phyloP scores from a whole-genome alignment of 2,797 vertebrate species.

The Thripadectes ignobilis region DNA sequence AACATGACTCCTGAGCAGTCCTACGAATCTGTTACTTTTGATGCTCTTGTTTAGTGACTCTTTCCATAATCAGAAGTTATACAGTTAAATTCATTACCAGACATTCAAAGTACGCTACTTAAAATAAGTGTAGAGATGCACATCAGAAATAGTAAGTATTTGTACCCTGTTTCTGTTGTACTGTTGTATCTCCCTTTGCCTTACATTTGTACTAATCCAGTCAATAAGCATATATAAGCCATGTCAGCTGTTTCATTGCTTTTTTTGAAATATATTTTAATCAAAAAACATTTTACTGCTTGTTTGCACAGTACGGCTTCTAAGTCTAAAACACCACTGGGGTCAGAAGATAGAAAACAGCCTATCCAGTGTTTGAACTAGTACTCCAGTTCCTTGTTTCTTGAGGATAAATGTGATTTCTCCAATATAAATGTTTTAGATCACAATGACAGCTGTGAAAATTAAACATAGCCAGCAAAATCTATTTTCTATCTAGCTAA shows the following conservation, averaged over 20 bases:
- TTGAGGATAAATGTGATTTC: slow-evolving; percentile 36
- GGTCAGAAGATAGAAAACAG: neutral
- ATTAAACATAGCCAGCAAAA: slow-evolving; percentile 56
- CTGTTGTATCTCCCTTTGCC: neutral
- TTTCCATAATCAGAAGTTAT: neutral
- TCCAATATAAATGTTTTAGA: slow-evolving; percentile 59
- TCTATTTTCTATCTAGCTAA: slow-evolving; percentile 52
- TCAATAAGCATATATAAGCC: neutral
- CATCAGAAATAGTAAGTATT: neutral
- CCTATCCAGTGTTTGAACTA: neutral
- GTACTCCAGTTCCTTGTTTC: neutral
- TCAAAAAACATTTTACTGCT: neutral
- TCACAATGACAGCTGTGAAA: slow-evolving; percentile 57
- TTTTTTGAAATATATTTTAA: neutral
- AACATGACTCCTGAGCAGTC: neutral
- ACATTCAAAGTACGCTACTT: neutral
- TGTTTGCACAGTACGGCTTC: neutral
- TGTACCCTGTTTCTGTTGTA: neutral
- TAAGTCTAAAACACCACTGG: neutral
- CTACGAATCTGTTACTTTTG: neutral
- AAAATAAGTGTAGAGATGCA: neutral
- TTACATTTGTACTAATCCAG: neutral
- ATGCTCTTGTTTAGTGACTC: neutral
- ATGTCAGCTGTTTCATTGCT: neutral
- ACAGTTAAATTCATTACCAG: neutral